A percentile compares a stretch with the other conserved stretches of the same genome.
These are phyloP conservation scores for Xenopus laevis DNA, from an alignment of 2,113 vertebrate genomes.

Conservation along the genomic window DNA sequence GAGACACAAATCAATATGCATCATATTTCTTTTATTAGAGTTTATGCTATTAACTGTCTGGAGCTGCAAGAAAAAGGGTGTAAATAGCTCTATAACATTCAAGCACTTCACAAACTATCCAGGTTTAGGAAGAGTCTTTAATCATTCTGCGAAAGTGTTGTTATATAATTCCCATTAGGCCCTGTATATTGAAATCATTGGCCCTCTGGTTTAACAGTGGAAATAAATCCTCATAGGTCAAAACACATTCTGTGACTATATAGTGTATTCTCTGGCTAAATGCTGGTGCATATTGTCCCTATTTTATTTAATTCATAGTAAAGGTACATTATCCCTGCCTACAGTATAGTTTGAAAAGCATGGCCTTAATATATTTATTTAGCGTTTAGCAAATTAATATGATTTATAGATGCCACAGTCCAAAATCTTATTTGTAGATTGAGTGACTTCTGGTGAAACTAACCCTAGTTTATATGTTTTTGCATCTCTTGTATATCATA, in stretches of 20 bases:
- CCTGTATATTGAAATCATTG: not conserved
- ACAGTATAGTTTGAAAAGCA: too few species aligned
- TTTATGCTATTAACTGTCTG: not conserved
- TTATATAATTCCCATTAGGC: not conserved
- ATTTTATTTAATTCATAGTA: too few species aligned
- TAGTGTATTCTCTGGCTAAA: too few species aligned
- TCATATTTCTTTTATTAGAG: conserved; percentile 1
- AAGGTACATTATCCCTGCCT: too few species aligned
- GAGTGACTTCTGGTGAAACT: too few species aligned
- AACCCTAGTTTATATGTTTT: too few species aligned
- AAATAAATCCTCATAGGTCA: not conserved
- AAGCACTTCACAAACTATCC: not conserved
- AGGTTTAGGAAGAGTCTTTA: not conserved
- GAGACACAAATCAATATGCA: not conserved
- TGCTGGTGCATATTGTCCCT: too few species aligned
- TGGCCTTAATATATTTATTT: too few species aligned
- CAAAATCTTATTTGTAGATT: too few species aligned
- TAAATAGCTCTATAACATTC: not conserved
- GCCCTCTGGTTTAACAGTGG: not conserved
- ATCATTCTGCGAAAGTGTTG: not conserved
- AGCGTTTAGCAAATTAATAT: too few species aligned
- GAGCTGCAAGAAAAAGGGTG: not conserved
- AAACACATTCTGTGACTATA: not conserved
- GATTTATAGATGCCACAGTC: too few species aligned
- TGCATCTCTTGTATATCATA: too few species aligned